phyloP scores from a whole-genome alignment of 2,888 invertebrate species.

The Latrodectus elegans region DNA sequence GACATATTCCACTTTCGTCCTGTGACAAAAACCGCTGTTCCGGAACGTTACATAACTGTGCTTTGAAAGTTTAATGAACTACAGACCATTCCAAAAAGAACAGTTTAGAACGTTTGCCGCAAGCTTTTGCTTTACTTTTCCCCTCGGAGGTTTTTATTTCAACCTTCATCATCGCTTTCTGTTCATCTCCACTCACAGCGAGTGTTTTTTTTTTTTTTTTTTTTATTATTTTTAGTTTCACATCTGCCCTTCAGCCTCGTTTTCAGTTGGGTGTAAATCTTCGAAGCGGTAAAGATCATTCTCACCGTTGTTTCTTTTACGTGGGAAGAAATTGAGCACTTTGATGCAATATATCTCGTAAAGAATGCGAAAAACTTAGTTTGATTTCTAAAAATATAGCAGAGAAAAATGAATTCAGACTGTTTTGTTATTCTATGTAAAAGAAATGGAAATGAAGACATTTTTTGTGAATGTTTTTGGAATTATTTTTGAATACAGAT shows the following conservation, averaged over 20 bases:
- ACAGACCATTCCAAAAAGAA: constrained; percentile 14
- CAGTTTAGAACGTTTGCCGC: constrained; percentile 15
- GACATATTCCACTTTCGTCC: constrained; percentile 11
- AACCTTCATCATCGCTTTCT: constrained; percentile 36
- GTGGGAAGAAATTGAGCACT: too few species aligned
- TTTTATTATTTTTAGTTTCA: background rate
- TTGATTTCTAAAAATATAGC: too few species aligned
- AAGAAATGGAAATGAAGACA: too few species aligned
- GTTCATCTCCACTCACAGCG: background rate
- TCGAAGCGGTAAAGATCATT: constrained; percentile 13
- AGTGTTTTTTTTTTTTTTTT: constrained; percentile 4
- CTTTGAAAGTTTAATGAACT: constrained; percentile 63
- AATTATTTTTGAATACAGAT: too few species aligned
- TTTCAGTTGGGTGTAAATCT: constrained; percentile 34
- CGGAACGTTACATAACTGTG: background rate
- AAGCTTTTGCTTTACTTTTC: constrained; percentile 32
- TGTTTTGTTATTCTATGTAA: too few species aligned
- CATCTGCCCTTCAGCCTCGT: too few species aligned
- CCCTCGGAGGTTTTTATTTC: constrained; percentile 27
- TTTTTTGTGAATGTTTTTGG: too few species aligned
- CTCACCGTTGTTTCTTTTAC: background rate
- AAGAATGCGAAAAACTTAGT: too few species aligned
- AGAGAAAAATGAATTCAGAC: too few species aligned
- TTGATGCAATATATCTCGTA: too few species aligned
- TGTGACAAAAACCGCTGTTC: background rate